phyloP scores from a whole-genome alignment of 2,888 invertebrate genomes.

The Eilema depressum region DNA sequence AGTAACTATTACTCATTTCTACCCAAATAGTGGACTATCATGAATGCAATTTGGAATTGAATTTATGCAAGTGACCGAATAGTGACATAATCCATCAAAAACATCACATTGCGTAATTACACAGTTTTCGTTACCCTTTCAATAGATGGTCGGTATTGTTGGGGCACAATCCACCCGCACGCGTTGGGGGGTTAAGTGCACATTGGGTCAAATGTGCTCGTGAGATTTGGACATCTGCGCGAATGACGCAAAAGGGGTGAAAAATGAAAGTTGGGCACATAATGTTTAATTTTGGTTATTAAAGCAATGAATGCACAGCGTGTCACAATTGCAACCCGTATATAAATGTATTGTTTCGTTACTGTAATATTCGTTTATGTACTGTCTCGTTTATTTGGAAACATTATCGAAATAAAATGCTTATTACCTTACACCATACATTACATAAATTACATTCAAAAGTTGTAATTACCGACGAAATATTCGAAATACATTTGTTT shows the following conservation, averaged over 20 bases:
- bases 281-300: slow-evolving; percentile 12
- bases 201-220: slow-evolving; percentile 55
- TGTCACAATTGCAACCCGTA: background rate
- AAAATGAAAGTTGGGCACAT: slow-evolving; percentile 55
- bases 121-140: slow-evolving; percentile 66
- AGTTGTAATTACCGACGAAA: background rate
- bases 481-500: background rate
- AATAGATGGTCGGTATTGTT: slow-evolving; percentile 61
- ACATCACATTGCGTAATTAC: slow-evolving; percentile 62
- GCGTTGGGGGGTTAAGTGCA: slow-evolving; percentile 51
- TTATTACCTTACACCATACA: background rate
- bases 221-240: slow-evolving; percentile 66
- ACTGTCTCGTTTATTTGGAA: background rate
- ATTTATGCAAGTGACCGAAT: slow-evolving; percentile 51
- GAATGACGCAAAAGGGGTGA: slow-evolving; percentile 59
- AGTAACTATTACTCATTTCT: slow-evolving; percentile 47
- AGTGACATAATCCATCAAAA: slow-evolving; percentile 57
- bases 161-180: slow-evolving; percentile 60
- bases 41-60: slow-evolving; percentile 41
- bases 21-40: slow-evolving; percentile 34
- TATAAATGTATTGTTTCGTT: background rate
- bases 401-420: background rate
- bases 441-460: slow-evolving; percentile 6
- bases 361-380: background rate
- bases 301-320: background rate